Evolutionary conservation across 2,113 vertebrate genomes (phyloP).

Genomic region (Phylloscopus trochiloides): DNA sequence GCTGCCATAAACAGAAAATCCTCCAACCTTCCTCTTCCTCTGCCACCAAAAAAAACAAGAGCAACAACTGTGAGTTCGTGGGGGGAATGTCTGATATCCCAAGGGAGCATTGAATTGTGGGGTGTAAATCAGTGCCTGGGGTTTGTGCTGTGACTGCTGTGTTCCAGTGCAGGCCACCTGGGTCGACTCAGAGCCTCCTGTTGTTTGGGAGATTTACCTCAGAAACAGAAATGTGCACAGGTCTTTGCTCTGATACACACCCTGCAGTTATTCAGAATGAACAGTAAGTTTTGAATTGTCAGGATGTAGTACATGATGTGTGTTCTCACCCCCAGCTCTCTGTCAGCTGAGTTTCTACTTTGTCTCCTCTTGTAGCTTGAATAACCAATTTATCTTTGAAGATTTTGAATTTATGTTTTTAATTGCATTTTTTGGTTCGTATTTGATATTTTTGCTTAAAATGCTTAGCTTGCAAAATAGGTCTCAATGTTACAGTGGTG

Average conservation of each 20-base stretch:
- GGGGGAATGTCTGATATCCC: not conserved
- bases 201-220: not conserved
- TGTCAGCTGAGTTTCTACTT: not conserved
- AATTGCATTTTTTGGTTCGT: not conserved
- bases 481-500: not conserved
- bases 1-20: slow-evolving; percentile 85
- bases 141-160: not conserved
- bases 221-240: not conserved
- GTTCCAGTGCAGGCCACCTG: not conserved
- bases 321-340: not conserved
- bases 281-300: not conserved
- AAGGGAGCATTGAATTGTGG: not conserved
- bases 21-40: slow-evolving; percentile 87
- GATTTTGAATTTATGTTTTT: not conserved
- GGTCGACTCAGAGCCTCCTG: not conserved
- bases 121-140: not conserved
- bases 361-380: not conserved
- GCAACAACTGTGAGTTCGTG: slow-evolving; percentile 79
- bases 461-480: not conserved
- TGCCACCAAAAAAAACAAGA: slow-evolving; percentile 91
- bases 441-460: not conserved
- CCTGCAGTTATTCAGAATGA: not conserved
- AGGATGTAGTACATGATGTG: not conserved
- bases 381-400: not conserved
- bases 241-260: not conserved